phyloP scores from a whole-genome alignment of 2,797 vertebrate species.

The Enteromius argenteus region DNA sequence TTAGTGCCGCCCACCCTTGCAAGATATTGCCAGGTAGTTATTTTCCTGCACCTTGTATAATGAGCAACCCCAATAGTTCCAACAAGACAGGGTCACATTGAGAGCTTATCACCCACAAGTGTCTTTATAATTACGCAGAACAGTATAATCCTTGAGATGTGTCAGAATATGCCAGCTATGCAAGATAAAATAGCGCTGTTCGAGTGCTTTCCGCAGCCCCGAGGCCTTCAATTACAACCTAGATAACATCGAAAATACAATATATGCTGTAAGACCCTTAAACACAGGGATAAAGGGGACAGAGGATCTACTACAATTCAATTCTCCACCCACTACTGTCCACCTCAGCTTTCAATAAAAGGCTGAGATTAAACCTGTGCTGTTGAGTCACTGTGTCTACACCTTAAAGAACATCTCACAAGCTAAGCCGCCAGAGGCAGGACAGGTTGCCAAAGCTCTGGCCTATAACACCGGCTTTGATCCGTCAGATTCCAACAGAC shows the following conservation, averaged over 20 bases:
- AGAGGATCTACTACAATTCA: constrained; percentile 27
- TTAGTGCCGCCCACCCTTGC: neutral
- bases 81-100: constrained; percentile 24
- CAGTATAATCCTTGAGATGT: constrained; percentile 24
- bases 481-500: constrained; percentile 39
- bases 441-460: constrained; percentile 65
- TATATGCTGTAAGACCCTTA: constrained; percentile 18
- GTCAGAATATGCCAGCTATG: constrained; percentile 18
- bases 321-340: constrained; percentile 56
- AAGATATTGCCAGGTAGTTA: neutral
- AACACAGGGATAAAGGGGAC: constrained; percentile 21
- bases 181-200: constrained; percentile 1
- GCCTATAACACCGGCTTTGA: constrained; percentile 48
- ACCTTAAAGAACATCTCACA: constrained; percentile 64
- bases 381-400: constrained; percentile 65
- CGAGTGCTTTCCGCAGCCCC: neutral
- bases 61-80: neutral
- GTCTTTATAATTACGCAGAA: constrained; percentile 27
- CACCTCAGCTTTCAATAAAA: constrained; percentile 63
- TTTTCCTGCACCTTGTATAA: neutral
- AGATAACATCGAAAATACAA: constrained; percentile 25
- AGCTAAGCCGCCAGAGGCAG: constrained; percentile 71
- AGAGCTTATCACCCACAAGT: constrained; percentile 5
- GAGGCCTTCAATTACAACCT: constrained; percentile 25
- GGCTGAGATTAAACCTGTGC: constrained; percentile 66